A percentile compares a stretch with the other conserved stretches of the same genome.
Evolutionary conservation across 2,113 vertebrate genomes (phyloP).

Genomic region (Echinops telfairi): DNA sequence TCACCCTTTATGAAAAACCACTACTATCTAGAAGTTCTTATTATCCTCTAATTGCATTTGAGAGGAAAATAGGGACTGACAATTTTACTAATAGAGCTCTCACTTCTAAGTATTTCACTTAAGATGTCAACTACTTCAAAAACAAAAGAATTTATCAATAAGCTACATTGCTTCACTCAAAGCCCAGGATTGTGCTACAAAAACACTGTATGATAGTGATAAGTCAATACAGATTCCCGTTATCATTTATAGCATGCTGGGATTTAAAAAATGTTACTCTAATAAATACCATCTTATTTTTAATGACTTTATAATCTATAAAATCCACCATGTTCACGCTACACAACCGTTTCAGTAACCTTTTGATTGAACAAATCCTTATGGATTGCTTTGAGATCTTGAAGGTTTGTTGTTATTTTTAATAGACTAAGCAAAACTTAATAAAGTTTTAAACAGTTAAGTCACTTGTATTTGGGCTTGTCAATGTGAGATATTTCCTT

Average conservation of each 20-base stretch:
- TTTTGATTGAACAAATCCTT: conserved; percentile 82
- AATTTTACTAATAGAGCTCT: conserved; percentile 71
- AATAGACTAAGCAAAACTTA: conserved; percentile 79
- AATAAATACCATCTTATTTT: conserved; percentile 73
- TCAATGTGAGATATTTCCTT: conserved; percentile 59
- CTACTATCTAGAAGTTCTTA: conserved; percentile 55
- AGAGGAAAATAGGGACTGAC: conserved; percentile 60
- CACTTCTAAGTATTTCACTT: conserved; percentile 67
- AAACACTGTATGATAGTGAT: conserved; percentile 61
- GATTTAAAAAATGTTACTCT: conserved; percentile 73
- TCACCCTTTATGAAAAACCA: neutral
- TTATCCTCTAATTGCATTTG: conserved; percentile 51
- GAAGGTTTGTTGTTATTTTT: conserved; percentile 83
- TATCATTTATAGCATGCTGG: conserved; percentile 63
- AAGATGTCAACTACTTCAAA: conserved; percentile 62
- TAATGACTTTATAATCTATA: conserved; percentile 77
- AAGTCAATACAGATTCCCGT: conserved; percentile 83
- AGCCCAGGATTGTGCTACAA: conserved; percentile 57
- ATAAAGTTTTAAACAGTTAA: conserved; percentile 72
- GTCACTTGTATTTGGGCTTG: conserved; percentile 53
- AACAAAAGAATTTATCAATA: conserved; percentile 81
- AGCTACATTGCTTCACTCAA: conserved; percentile 79
- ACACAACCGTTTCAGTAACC: conserved; percentile 79
- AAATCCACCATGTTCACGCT: conserved; percentile 71
- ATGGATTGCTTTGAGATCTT: conserved; percentile 84